phyloP scores from a whole-genome alignment of 2,113 vertebrate species.

The Morone chrysops region DNA sequence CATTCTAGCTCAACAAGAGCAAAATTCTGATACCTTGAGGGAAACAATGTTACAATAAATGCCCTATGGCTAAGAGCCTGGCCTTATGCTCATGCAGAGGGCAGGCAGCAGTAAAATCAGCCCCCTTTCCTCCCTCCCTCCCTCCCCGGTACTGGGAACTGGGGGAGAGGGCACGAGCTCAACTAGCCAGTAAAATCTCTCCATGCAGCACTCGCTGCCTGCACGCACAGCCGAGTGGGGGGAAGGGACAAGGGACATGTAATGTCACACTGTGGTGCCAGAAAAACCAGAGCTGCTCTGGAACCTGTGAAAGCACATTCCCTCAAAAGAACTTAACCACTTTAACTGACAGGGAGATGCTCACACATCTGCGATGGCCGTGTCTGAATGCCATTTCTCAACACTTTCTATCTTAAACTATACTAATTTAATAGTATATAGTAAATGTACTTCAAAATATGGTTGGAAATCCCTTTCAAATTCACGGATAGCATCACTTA shows the following conservation, averaged over 20 bases:
- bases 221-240: constrained; percentile 49
- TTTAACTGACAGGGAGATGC: neutral
- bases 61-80: constrained; percentile 4
- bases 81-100: constrained; percentile 42
- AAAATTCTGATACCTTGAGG: neutral
- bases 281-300: constrained; percentile 51
- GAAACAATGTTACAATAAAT: neutral
- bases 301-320: constrained; percentile 13
- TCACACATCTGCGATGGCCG: neutral
- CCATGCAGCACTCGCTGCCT: constrained; percentile 55
- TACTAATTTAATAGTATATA: too few species aligned
- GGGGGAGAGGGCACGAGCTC: constrained; percentile 71
- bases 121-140: constrained; percentile 10
- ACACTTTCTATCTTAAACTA: neutral
- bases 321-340: neutral
- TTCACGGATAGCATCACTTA: neutral
- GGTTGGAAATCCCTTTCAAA: neutral
- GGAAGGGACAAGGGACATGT: constrained; percentile 57
- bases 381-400: constrained; percentile 19
- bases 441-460: neutral
- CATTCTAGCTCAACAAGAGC: neutral
- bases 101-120: constrained; percentile 28
- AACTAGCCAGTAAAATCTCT: constrained; percentile 70
- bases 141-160: constrained; percentile 64
- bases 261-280: constrained; percentile 71